These are phyloP conservation scores for Dermatophagoides farinae DNA, from an alignment of 1,140 invertebrate genomes.

Conservation along the genomic window DNA sequence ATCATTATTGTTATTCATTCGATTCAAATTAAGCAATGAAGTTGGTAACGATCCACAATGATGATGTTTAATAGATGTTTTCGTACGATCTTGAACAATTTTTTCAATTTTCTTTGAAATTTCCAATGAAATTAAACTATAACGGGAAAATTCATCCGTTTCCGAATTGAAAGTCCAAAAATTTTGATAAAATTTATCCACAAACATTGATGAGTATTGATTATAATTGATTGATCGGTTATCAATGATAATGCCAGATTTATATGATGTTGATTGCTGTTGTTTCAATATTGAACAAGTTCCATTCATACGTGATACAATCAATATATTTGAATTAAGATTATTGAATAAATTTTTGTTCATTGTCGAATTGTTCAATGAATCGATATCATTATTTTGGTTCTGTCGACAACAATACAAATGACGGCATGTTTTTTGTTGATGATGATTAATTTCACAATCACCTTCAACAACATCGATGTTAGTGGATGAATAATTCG, in stretches of 20 bases:
- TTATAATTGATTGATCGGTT: conserved; percentile 54
- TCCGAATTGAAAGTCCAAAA: conserved; percentile 40
- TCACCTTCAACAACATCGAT: not conserved
- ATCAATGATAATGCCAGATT: conserved; percentile 37
- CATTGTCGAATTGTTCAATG: not conserved
- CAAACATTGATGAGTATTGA: conserved; percentile 42
- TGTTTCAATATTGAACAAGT: conserved; percentile 34
- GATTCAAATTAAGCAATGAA: not conserved
- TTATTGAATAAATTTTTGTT: conserved; percentile 22
- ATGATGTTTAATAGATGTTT: too few species aligned
- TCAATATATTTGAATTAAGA: conserved; percentile 47
- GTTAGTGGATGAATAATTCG: not conserved
- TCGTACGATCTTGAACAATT: not conserved
- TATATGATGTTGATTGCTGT: not conserved
- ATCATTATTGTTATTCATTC: not conserved
- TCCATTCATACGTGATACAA: conserved; percentile 63
- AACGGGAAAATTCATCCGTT: conserved; percentile 48
- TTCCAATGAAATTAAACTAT: conserved; percentile 55
- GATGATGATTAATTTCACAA: not conserved
- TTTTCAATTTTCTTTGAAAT: conserved; percentile 18
- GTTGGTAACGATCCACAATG: not conserved
- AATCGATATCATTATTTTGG: conserved; percentile 25
- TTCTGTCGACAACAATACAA: not conserved
- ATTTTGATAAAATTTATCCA: conserved; percentile 50
- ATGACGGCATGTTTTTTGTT: not conserved